phyloP scores from a whole-genome alignment of 2,888 invertebrate genomes.

The Entomobrya multifasciata region DNA sequence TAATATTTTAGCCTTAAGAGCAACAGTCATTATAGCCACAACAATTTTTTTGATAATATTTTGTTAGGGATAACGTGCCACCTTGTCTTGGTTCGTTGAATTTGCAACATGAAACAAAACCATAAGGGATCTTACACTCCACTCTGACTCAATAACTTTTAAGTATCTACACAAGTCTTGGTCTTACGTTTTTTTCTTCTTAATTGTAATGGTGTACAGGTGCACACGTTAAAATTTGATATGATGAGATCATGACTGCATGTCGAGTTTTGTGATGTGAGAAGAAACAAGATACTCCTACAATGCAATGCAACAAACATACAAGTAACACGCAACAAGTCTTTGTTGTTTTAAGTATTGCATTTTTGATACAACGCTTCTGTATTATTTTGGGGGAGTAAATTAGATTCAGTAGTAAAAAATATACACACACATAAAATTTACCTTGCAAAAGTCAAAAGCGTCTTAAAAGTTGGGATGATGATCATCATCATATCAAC shows the following conservation, averaged over 20 bases:
- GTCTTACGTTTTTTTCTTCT: too few relatives aligned
- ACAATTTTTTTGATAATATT: neutral
- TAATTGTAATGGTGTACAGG: too few relatives aligned
- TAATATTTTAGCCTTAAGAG: too few relatives aligned
- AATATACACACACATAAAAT: conserved; percentile 1
- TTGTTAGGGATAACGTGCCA: conserved; percentile 50
- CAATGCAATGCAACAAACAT: neutral
- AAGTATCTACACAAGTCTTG: too few relatives aligned
- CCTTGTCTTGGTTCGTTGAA: conserved; percentile 53
- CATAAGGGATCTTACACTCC: neutral
- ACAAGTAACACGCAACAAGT: neutral
- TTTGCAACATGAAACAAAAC: conserved; percentile 31
- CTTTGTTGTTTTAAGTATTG: conserved; percentile 8
- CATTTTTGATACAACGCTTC: too few relatives aligned
- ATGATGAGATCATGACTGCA: conserved; percentile 9
- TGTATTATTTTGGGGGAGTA: too few relatives aligned
- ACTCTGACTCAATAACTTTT: too few relatives aligned
- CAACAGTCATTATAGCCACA: too few relatives aligned
- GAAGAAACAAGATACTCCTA: neutral
- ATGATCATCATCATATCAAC: conserved; percentile 10
- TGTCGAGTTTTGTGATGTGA: neutral
- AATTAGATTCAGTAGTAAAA: too few relatives aligned
- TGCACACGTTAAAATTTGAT: too few relatives aligned
- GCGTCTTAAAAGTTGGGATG: too few relatives aligned
- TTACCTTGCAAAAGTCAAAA: too few relatives aligned